Evolutionary conservation across 1,140 invertebrate species (phyloP).

Genomic region (Zaprionus vittiger): DNA sequence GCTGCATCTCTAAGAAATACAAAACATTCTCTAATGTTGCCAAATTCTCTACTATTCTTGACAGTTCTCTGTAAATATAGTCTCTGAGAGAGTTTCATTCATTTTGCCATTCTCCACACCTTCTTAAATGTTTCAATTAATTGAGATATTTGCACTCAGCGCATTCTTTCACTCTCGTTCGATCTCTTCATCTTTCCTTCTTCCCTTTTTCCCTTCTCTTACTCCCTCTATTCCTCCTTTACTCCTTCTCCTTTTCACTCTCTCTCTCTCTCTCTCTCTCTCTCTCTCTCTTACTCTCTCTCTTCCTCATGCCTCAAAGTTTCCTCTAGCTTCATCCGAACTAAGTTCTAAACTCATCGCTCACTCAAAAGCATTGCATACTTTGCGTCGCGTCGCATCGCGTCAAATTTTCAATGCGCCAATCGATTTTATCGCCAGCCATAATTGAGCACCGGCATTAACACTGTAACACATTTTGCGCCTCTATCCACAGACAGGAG

Average conservation of each 20-base stretch:
- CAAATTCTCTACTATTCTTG: neutral
- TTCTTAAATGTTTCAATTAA: neutral
- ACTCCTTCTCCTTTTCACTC: no score
- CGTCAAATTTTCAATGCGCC: slow-evolving; percentile 39
- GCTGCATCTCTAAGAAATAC: no score
- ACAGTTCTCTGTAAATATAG: neutral
- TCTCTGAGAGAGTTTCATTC: neutral
- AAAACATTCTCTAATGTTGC: no score
- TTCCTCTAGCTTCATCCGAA: neutral
- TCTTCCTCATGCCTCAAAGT: neutral
- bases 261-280: neutral
- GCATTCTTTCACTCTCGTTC: neutral
- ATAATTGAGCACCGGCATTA: slow-evolving; percentile 60
- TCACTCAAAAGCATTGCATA: slow-evolving; percentile 28
- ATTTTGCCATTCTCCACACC: neutral
- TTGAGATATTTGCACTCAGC: neutral
- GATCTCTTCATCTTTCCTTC: neutral
- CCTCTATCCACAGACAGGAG: slow-evolving; percentile 2
- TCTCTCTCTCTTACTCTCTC: neutral
- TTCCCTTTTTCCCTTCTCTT: neutral
- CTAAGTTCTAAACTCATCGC: neutral
- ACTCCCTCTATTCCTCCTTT: neutral
- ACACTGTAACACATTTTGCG: slow-evolving; percentile 68
- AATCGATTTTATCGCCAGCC: slow-evolving; percentile 58
- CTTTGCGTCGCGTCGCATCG: slow-evolving; percentile 19